phyloP scores from a whole-genome alignment of 2,888 invertebrate genomes.

The Torymus aiolomorphi region DNA sequence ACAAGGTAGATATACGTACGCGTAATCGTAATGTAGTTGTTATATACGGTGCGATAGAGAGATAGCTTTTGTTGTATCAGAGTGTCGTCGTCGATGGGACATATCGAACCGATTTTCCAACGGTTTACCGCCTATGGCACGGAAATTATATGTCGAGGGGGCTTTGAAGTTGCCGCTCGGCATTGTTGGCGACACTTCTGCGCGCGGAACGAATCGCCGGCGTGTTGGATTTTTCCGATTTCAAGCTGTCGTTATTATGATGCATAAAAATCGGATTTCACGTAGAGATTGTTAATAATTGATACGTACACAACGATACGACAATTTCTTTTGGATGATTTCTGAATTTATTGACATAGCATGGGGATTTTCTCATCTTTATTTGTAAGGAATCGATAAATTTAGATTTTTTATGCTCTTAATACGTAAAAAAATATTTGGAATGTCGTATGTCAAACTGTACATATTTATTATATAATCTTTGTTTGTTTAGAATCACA shows the following conservation, averaged over 20 bases:
- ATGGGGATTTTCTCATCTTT: no score
- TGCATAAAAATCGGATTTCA: slow-evolving; percentile 43
- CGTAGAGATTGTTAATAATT: slow-evolving; percentile 28
- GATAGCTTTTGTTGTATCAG: neutral
- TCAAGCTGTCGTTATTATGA: slow-evolving; percentile 10
- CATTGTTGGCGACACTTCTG: slow-evolving; percentile 15
- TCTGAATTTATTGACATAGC: no score
- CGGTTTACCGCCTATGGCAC: slow-evolving; percentile 27
- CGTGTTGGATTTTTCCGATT: neutral
- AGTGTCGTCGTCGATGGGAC: slow-evolving; percentile 16
- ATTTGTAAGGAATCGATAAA: no score
- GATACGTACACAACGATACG: neutral
- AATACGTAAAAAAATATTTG: no score
- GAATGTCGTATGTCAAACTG: no score
- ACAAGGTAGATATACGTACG: no score
- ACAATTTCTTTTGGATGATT: no score
- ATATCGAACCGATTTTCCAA: slow-evolving; percentile 42
- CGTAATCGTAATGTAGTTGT: no score
- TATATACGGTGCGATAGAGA: neutral
- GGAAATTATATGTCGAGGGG: slow-evolving; percentile 1
- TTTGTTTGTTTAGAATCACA: no score
- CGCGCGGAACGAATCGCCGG: slow-evolving; percentile 40
- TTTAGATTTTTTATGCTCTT: no score
- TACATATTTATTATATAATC: no score
- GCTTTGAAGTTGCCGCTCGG: slow-evolving; percentile 44